These are phyloP conservation scores for Speoplatyrhinus poulsoni DNA, from an alignment of 2,113 vertebrate genomes.

Conservation along the genomic window DNA sequence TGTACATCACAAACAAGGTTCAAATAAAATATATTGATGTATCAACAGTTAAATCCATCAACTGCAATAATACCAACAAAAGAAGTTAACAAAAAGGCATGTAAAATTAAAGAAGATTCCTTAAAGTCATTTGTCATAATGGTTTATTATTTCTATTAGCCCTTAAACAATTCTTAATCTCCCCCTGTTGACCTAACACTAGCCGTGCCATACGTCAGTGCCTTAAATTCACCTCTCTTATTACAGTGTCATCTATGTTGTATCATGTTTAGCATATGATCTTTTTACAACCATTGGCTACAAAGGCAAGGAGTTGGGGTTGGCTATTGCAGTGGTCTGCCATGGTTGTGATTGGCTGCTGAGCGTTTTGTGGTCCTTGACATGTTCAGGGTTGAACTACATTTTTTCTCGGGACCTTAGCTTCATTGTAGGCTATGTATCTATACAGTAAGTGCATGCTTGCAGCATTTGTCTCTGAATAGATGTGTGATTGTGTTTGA, in stretches of 20 bases:
- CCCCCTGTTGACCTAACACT: constrained; percentile 41
- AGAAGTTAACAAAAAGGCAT: constrained; percentile 29
- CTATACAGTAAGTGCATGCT: constrained; percentile 60
- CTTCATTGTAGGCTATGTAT: constrained; percentile 17
- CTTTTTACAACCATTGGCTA: constrained; percentile 69
- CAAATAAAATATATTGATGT: constrained; percentile 37
- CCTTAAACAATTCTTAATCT: constrained; percentile 66
- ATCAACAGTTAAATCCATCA: constrained; percentile 20
- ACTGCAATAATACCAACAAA: constrained; percentile 42
- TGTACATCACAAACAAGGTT: constrained; percentile 54
- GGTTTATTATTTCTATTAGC: constrained; percentile 60
- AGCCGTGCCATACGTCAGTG: constrained; percentile 23
- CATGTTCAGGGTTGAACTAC: constrained; percentile 14
- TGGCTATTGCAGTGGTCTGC: constrained; percentile 56
- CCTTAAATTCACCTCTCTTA: constrained; percentile 20
- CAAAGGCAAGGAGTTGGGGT: constrained; percentile 29
- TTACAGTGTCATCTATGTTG: constrained; percentile 9
- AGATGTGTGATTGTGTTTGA: constrained; percentile 43
- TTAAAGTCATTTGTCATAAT: constrained; percentile 10
- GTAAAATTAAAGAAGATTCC: constrained; percentile 34
- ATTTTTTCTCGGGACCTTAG: constrained; percentile 22
- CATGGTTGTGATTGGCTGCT: constrained; percentile 60
- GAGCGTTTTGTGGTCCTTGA: constrained; percentile 23
- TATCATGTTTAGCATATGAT: constrained; percentile 20
- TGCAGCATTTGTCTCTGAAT: constrained; percentile 51